Evolutionary conservation across 2,888 invertebrate genomes (phyloP), one percentile per base, ranked within the genome.

Genomic region (Malachius bipustulatus): DNA sequence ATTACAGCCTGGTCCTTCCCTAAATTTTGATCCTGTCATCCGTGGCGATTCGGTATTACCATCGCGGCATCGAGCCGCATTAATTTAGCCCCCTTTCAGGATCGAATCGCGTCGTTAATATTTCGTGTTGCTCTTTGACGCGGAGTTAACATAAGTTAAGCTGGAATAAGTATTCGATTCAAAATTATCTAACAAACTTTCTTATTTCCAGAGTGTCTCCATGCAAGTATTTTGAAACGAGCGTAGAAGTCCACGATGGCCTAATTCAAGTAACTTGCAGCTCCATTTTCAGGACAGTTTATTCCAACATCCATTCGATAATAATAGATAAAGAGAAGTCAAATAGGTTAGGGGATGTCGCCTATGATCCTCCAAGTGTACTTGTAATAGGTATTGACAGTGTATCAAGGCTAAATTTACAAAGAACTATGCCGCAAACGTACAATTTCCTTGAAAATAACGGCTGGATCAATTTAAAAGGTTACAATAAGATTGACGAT

Each of bases 381-480:
- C 60, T 89, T 16, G 64, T 88, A 54, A 56, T 91, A 14, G 90
- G 89, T 31, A 77, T 91, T 49, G 89, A 90, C 54, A 83, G 84
- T 26, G 77, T 90, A 51, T 90, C 90, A 0, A 63, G 85, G 35
- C 64, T 82, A 16, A 83, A 88, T 54, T 69, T 84, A 36, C 67
- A 74, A 14, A 69, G 84, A 30, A 75, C 80, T 8, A 76, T 90
- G 75, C 78, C 80, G 1, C 69, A 71, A 51, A 87, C 87, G 1
- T 64, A 71, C 2, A 61, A 66, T 10, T 77, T 75, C 54, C 64
- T 90, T 19, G 64, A 73, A 33, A 67, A 74, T 11, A 72, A 45
- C 30, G 39, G 43, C 11, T 61, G 60, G 59, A 37, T 57, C 8
- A 55, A 54, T 35, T 44, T 58, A 11, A 47, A 45, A 41, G 59